Percentiles rank a stretch among this genome's conserved stretches.
These are phyloP conservation scores for Macquaria australasica DNA, from an alignment of 2,113 vertebrate genomes.

Conservation along the genomic window DNA sequence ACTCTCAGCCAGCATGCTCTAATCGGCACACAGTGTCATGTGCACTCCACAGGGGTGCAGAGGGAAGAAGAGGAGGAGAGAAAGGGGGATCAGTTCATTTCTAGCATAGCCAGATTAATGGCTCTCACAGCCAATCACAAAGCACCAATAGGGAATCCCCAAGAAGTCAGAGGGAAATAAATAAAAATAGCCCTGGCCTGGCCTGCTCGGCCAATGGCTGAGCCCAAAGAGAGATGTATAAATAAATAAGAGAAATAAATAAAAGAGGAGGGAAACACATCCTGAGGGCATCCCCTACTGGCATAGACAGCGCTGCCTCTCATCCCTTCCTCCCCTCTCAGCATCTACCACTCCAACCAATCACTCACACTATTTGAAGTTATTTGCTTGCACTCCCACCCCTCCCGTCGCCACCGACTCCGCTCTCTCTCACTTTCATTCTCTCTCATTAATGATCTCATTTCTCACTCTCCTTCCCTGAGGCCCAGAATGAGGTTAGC, in stretches of 20 bases:
- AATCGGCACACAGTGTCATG: conserved; percentile 60
- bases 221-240: conserved; percentile 72
- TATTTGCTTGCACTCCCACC: conserved; percentile 70
- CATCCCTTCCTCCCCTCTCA: conserved; percentile 48
- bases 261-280: conserved; percentile 81
- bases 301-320: conserved; percentile 65
- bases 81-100: conserved; percentile 42
- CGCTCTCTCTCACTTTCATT: conserved; percentile 75
- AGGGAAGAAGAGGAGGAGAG: conserved; percentile 8
- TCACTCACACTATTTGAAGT: conserved; percentile 77
- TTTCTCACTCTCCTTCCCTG: conserved; percentile 78
- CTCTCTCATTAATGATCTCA: conserved; percentile 81
- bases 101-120: conserved; percentile 68
- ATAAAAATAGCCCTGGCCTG: conserved; percentile 63
- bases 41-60: conserved; percentile 12
- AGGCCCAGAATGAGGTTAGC: conserved; percentile 77
- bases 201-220: conserved; percentile 68
- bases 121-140: conserved; percentile 70
- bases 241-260: conserved; percentile 83
- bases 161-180: conserved; percentile 62
- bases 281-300: conserved; percentile 82
- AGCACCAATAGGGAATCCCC: conserved; percentile 72
- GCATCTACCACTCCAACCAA: conserved; percentile 64
- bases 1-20: conserved; percentile 36
- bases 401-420: conserved; percentile 16